Base-by-base conservation (phyloP, 2,797 vertebrate species). In the Decapterus maruadsi region DNA sequence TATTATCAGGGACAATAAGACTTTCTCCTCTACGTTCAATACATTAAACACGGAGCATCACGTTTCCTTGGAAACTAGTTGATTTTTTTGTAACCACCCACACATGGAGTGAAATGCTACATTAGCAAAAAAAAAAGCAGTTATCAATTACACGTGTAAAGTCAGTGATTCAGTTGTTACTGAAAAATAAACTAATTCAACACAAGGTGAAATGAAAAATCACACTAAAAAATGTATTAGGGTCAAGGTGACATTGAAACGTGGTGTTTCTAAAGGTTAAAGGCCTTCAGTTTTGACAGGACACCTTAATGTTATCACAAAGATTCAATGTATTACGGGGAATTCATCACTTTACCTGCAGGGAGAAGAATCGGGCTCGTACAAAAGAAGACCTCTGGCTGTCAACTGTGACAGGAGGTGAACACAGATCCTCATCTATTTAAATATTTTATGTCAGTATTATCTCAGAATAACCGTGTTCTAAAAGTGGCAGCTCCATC, bases 41-140 rank as follows among this genome's bases (percentile, higher is more conserved):
- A 64, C 45, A 46, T 77, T 62, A 63, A 84, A 88, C 72, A 36
- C 57, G 70, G 12, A 68, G 40, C 29, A 75, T 75, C 65, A 75
- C 45, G 89, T 93, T 93, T 86, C 90, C 87, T 91, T 90, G 87
- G 91, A 90, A 90, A 93, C 86, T 0, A 29, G 50, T 78, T 83
- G 4, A 34, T 76, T 74, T 69, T 75, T 58, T 81, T 22, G 50
- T 17, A 68, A 1, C 75, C 78, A 80, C 84, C 89, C 87, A 90
- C 84, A 81, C 40, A 42, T 68, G 51, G 45, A 81, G 60, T 60
- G 66, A 70, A 31, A 46, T 68, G 82, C 13, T 62, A 72, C 55
- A 82, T 68, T 82, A 63, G 72, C 40, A 26, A 26, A 26, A 26
- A 26, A 83, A 55, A 67, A 77, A 68, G 38, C 56, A 70, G 72